These are phyloP conservation scores for Euura saliciscinereae DNA, from an alignment of 1,140 invertebrate genomes.

Conservation along the genomic window DNA sequence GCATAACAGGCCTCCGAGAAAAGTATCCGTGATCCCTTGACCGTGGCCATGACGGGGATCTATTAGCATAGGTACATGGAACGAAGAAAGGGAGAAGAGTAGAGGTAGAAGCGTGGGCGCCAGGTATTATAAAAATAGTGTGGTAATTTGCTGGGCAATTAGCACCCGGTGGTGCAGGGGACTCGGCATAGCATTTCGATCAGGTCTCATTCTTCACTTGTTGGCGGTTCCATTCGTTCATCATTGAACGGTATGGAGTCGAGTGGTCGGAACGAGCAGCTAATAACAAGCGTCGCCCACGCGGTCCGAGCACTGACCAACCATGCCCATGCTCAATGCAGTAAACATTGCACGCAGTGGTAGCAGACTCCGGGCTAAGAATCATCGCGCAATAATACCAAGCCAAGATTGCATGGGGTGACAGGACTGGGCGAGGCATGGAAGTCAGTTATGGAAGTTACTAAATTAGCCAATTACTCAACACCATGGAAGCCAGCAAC, in stretches of 20 bases:
- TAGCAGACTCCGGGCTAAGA: background rate
- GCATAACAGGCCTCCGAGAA: no score
- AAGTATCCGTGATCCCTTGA: background rate
- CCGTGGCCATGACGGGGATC: background rate
- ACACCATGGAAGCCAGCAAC: no score
- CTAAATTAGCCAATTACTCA: constrained; percentile 1
- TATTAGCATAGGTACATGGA: background rate
- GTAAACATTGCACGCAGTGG: no score
- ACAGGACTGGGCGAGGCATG: no score
- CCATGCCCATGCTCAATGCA: no score
- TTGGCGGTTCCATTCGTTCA: background rate
- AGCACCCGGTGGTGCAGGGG: background rate
- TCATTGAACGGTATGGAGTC: background rate
- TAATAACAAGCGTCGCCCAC: background rate
- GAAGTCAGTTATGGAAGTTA: constrained; percentile 1
- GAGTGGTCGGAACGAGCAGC: background rate
- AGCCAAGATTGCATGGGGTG: background rate
- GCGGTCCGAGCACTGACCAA: background rate
- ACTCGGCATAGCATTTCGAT: background rate
- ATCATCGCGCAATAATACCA: background rate
- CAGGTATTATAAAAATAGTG: background rate
- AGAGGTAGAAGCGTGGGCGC: background rate
- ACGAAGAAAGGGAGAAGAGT: no score
- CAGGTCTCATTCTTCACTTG: background rate
- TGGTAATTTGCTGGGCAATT: constrained; percentile 1